A percentile compares a stretch with the other conserved stretches of the same genome.
These are phyloP conservation scores for Nibea coibor DNA, from an alignment of 2,113 vertebrate species.

Conservation along the genomic window DNA sequence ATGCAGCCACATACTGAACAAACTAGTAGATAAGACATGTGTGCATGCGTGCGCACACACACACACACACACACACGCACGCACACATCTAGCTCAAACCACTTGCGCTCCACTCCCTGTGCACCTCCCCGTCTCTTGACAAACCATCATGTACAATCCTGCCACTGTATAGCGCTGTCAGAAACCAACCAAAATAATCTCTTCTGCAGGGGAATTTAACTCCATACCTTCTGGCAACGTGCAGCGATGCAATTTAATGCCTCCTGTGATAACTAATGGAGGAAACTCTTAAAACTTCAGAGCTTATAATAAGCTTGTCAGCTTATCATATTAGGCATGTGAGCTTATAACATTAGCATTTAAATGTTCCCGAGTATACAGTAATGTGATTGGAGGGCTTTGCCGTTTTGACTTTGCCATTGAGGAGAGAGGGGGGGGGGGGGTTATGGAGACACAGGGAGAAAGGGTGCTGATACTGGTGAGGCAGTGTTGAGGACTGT, in stretches of 20 bases:
- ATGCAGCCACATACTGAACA: constrained; percentile 44
- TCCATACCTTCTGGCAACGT: constrained; percentile 82
- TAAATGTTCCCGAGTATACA: constrained; percentile 84
- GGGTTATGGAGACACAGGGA: not conserved
- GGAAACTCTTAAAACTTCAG: constrained; percentile 87
- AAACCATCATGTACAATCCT: constrained; percentile 78
- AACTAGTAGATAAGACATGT: constrained; percentile 45
- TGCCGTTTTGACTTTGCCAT: constrained; percentile 80
- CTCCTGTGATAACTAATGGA: constrained; percentile 86
- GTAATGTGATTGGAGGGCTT: constrained; percentile 84
- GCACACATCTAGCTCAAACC: constrained; percentile 38
- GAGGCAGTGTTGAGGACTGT: constrained; percentile 17
- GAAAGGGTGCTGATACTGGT: constrained; percentile 23
- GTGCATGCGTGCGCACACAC: too few relatives aligned
- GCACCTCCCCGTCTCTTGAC: constrained; percentile 69
- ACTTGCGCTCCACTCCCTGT: constrained; percentile 33
- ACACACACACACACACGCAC: constrained; percentile 1
- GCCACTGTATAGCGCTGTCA: constrained; percentile 80
- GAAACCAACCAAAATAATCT: constrained; percentile 83
- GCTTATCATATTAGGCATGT: constrained; percentile 89
- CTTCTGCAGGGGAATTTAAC: constrained; percentile 83
- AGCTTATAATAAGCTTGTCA: constrained; percentile 90
- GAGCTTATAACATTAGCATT: constrained; percentile 90
- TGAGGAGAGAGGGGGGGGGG: constrained; percentile 56
- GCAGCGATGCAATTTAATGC: constrained; percentile 82